A percentile compares a stretch with the other conserved stretches of the same genome.
Evolutionary conservation across 2,888 invertebrate species (phyloP).

Genomic region (Coelinius sp.): DNA sequence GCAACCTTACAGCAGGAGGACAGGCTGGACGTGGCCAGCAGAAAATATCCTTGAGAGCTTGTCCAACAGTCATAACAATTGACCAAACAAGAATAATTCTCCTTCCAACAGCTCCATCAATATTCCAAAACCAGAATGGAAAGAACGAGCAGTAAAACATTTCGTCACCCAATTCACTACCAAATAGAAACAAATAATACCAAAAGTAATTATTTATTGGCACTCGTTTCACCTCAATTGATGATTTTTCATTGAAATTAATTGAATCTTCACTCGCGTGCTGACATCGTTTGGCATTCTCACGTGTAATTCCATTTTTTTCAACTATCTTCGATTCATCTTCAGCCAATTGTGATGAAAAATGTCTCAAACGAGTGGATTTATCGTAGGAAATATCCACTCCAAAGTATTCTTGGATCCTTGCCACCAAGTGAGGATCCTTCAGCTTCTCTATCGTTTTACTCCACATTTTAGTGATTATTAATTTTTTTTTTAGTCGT

Average conservation of each 20-base stretch:
- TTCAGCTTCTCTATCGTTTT: conserved; percentile 78
- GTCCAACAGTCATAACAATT: conserved; percentile 87
- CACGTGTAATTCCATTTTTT: conserved; percentile 42
- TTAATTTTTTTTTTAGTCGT: neutral
- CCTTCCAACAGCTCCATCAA: conserved; percentile 89
- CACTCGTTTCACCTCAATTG: conserved; percentile 57
- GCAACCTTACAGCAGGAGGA: conserved; percentile 86
- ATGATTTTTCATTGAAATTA: conserved; percentile 3
- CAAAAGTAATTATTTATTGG: conserved; percentile 82
- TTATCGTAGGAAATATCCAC: conserved; percentile 71
- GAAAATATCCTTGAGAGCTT: conserved; percentile 90
- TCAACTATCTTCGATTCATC: conserved; percentile 46
- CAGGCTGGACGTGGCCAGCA: conserved; percentile 87
- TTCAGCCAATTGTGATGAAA: conserved; percentile 20
- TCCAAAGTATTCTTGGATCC: conserved; percentile 86
- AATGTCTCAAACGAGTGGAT: neutral
- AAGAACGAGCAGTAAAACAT: conserved; percentile 92
- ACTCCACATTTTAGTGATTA: conserved; percentile 40
- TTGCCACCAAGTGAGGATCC: conserved; percentile 82
- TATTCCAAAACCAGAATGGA: conserved; percentile 95
- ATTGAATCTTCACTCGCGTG: conserved; percentile 44
- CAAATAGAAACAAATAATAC: conserved; percentile 88
- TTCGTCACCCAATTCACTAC: conserved; percentile 91
- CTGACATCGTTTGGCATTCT: neutral
- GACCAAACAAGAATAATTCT: conserved; percentile 88